Evolutionary conservation across 1,140 invertebrate genomes (phyloP).

Genomic region (Ditylenchus dipsaci): DNA sequence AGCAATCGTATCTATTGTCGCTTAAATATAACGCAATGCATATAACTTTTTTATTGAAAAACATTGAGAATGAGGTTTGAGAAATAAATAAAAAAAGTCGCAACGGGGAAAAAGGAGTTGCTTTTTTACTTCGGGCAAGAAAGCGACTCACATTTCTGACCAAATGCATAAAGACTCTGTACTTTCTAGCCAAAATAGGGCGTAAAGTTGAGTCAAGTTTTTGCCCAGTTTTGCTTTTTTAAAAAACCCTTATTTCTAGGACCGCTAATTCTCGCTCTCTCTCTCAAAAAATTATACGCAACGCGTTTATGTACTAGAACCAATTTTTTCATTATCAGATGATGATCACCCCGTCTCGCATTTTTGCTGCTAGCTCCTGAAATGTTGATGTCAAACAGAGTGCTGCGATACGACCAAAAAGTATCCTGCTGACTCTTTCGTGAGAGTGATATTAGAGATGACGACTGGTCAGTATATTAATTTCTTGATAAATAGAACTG

Average conservation of each 20-base stretch:
- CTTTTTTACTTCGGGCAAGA: too few species aligned
- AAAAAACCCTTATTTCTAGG: too few species aligned
- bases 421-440: constrained; percentile 26
- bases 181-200: background rate
- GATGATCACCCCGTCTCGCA: constrained; percentile 34
- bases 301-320: constrained; percentile 4
- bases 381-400: constrained; percentile 42
- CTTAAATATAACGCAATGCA: too few species aligned
- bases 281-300: background rate
- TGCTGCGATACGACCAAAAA: constrained; percentile 30
- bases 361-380: constrained; percentile 22
- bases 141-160: background rate
- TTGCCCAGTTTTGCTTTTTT: too few species aligned
- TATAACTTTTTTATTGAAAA: too few species aligned
- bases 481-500: background rate
- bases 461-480: constrained; percentile 16
- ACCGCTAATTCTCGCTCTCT: too few species aligned
- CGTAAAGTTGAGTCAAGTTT: background rate
- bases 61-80: too few species aligned
- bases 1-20: too few species aligned
- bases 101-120: too few species aligned
- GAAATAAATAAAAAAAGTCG: too few species aligned
- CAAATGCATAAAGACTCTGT: background rate
- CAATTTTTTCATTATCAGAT: constrained; percentile 38
- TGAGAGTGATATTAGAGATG: constrained; percentile 36